Evolutionary conservation across 2,888 invertebrate species (phyloP).

Genomic region (Euplexia lucipara): DNA sequence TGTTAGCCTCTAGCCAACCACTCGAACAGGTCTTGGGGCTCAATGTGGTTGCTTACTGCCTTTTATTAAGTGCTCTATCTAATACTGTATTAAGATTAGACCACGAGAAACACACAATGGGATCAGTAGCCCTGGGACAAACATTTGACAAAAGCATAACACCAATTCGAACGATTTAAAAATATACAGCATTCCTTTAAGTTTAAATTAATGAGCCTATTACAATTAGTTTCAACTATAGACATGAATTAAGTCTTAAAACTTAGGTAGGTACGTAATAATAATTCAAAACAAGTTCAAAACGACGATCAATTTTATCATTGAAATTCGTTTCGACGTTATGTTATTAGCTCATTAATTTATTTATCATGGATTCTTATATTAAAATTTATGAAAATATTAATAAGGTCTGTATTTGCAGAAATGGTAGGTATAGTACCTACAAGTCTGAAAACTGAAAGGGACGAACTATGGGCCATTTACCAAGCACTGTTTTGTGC

Average conservation of each 20-base stretch:
- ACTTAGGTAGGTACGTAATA: no score
- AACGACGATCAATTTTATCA: no score
- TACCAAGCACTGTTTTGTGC: slow-evolving; percentile 18
- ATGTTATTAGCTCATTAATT: slow-evolving; percentile 2
- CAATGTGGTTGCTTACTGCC: slow-evolving; percentile 70
- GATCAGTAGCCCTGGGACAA: no score
- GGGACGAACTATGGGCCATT: slow-evolving; percentile 18
- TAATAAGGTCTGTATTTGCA: not conserved
- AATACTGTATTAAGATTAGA: slow-evolving; percentile 57
- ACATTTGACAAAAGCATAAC: no score
- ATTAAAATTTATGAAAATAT: not conserved
- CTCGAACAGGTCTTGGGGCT: slow-evolving; percentile 67
- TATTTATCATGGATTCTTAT: not conserved
- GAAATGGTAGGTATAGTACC: not conserved
- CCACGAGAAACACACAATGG: slow-evolving; percentile 9
- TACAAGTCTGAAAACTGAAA: slow-evolving; percentile 16
- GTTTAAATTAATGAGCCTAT: no score
- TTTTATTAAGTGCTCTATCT: slow-evolving; percentile 65
- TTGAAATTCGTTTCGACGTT: no score
- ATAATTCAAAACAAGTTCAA: no score
- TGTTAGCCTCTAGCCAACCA: slow-evolving; percentile 73
- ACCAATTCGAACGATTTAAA: no score
- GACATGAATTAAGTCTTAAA: no score
- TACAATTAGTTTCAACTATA: no score
- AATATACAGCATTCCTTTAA: no score